Evolutionary conservation across 2,888 invertebrate species (phyloP).

Genomic region (Dicyrtomina minuta): DNA sequence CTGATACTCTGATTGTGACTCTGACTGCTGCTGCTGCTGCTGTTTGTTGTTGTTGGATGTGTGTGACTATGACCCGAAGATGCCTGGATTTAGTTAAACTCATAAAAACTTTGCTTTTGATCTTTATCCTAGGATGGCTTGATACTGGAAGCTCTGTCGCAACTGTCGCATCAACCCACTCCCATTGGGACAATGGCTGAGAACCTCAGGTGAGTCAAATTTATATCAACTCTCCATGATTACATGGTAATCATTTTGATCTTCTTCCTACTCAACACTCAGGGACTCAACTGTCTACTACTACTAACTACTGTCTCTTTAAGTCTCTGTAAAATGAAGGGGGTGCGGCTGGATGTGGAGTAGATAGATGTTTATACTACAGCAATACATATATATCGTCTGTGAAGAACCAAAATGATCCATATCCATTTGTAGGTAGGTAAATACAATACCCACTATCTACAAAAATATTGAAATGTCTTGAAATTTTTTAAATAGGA

Average conservation of each 20-base stretch:
- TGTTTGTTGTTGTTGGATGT: too few species aligned
- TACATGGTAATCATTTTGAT: not conserved
- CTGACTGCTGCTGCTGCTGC: too few species aligned
- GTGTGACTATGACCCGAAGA: too few species aligned
- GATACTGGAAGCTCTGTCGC: conserved; percentile 42
- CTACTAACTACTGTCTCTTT: not conserved
- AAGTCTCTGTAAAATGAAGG: not conserved
- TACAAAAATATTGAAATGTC: too few species aligned
- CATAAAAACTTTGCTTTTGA: conserved; percentile 56
- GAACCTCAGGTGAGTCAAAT: conserved; percentile 39
- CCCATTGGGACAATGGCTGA: conserved; percentile 33
- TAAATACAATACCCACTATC: too few species aligned
- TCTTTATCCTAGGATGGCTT: conserved; percentile 44
- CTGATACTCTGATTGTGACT: too few species aligned
- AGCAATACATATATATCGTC: too few species aligned
- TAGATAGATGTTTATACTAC: not conserved
- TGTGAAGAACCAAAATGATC: too few species aligned
- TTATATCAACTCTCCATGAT: too few species aligned
- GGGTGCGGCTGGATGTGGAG: not conserved
- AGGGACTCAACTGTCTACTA: not conserved
- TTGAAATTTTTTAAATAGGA: too few species aligned
- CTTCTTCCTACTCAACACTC: not conserved
- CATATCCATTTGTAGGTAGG: too few species aligned
- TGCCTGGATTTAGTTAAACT: too few species aligned
- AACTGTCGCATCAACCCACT: conserved; percentile 34